These are phyloP conservation scores for Agrilus biguttatus DNA, from an alignment of 2,888 invertebrate species.

Conservation along the genomic window DNA sequence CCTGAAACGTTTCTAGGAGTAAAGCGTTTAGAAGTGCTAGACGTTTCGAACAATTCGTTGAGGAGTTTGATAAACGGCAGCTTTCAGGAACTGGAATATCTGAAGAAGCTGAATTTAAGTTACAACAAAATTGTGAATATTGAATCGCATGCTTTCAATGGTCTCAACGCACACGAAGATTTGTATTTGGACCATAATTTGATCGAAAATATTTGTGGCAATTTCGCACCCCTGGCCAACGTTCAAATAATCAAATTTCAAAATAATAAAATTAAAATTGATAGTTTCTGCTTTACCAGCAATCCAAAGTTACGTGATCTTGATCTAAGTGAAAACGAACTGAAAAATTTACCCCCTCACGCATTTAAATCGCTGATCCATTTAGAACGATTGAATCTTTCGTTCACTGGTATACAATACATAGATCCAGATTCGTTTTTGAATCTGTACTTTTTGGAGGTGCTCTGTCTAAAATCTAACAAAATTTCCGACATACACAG, in stretches of 20 bases:
- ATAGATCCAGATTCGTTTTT: slow-evolving; percentile 18
- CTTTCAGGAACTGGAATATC: slow-evolving; percentile 21
- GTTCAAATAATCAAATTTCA: slow-evolving; percentile 19
- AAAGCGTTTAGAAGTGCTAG: slow-evolving; percentile 22
- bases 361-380: slow-evolving; percentile 14
- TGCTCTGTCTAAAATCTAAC: slow-evolving; percentile 21
- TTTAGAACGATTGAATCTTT: slow-evolving; percentile 18
- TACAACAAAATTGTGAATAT: slow-evolving; percentile 21
- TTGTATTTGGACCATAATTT: slow-evolving; percentile 22
- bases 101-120: slow-evolving; percentile 18
- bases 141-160: slow-evolving; percentile 19
- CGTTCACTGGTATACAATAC: slow-evolving; percentile 18
- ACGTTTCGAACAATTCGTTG: slow-evolving; percentile 23
- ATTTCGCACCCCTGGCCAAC: slow-evolving; percentile 11
- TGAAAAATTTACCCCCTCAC: slow-evolving; percentile 13
- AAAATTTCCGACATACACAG: slow-evolving; percentile 15
- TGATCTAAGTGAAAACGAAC: slow-evolving; percentile 18
- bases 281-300: slow-evolving; percentile 18
- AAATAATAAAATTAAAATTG: slow-evolving; percentile 19
- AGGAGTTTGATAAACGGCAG: slow-evolving; percentile 19
- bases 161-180: slow-evolving; percentile 16
- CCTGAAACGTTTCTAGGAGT: slow-evolving; percentile 25
- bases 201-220: slow-evolving; percentile 14
- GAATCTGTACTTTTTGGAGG: slow-evolving; percentile 19
- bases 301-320: slow-evolving; percentile 17